A percentile compares a stretch with the other conserved stretches of the same genome.
phyloP scores from a whole-genome alignment of 1,140 invertebrate genomes.

The Drosophila seguyi region DNA sequence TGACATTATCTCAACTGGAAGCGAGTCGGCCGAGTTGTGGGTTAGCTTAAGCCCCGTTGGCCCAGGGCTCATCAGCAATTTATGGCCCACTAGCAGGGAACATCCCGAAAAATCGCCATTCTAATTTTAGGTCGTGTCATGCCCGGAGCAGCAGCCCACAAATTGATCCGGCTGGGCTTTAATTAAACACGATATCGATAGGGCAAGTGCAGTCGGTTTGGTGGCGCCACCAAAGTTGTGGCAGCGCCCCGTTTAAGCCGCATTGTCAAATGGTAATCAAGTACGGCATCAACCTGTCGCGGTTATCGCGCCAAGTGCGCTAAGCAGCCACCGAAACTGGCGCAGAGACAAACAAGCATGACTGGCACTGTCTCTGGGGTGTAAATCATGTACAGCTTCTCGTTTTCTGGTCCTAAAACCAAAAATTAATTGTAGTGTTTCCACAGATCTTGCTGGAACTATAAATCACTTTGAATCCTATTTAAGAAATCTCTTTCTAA shows the following conservation, averaged over 20 bases:
- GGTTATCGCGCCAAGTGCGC: slow-evolving; percentile 57
- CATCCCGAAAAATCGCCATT: slow-evolving; percentile 22
- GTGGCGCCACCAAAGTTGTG: slow-evolving; percentile 49
- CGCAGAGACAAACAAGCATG: slow-evolving; percentile 30
- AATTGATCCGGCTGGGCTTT: slow-evolving; percentile 49
- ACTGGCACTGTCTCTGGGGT: slow-evolving; percentile 31
- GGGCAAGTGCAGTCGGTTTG: slow-evolving; percentile 25
- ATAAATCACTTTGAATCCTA: background rate
- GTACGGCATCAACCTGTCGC: slow-evolving; percentile 68
- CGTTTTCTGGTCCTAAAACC: background rate
- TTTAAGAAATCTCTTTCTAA: background rate
- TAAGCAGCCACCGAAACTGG: slow-evolving; percentile 30
- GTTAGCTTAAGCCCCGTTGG: slow-evolving; percentile 9
- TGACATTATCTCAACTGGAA: slow-evolving; percentile 72
- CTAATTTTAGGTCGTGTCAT: slow-evolving; percentile 26
- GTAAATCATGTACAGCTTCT: slow-evolving; percentile 60
- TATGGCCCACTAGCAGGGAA: slow-evolving; percentile 44
- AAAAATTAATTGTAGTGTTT: background rate
- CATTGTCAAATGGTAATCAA: slow-evolving; percentile 65
- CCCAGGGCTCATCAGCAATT: slow-evolving; percentile 67
- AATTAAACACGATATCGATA: slow-evolving; percentile 75
- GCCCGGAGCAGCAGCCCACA: slow-evolving; percentile 12
- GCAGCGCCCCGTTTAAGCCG: slow-evolving; percentile 3
- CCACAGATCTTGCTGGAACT: background rate
- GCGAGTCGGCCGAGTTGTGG: slow-evolving; percentile 28